These are phyloP conservation scores for Meteorus sp. DNA, from an alignment of 1,140 invertebrate genomes.

Conservation along the genomic window DNA sequence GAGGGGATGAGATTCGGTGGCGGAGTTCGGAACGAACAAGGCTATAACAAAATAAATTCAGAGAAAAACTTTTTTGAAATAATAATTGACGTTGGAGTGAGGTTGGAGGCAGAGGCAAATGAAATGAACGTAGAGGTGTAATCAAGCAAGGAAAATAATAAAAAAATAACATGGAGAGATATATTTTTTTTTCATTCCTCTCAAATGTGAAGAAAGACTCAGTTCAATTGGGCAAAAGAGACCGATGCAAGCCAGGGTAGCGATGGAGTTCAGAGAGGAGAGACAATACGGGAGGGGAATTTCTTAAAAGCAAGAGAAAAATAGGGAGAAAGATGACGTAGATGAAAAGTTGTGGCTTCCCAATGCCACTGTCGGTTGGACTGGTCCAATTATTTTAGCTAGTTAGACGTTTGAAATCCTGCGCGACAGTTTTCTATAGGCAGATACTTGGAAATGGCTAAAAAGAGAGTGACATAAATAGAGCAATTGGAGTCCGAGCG, in stretches of 20 bases:
- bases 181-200: background rate
- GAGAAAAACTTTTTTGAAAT: conserved; percentile 20
- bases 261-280: background rate
- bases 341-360: conserved; percentile 25
- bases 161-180: conserved; percentile 4
- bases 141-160: conserved; percentile 2
- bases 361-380: conserved; percentile 18
- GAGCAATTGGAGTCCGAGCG: background rate
- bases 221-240: background rate
- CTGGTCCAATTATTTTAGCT: conserved; percentile 29
- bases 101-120: background rate
- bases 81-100: conserved; percentile 22
- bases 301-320: background rate
- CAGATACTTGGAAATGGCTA: conserved; percentile 17
- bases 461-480: background rate
- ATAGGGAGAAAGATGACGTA: background rate
- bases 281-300: background rate
- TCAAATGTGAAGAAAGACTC: background rate
- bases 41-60: conserved; percentile 28
- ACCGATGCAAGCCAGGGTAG: background rate
- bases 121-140: conserved; percentile 2
- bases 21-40: no score
- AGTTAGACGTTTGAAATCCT: conserved; percentile 29
- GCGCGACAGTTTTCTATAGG: conserved; percentile 25
- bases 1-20: no score